phyloP scores from a whole-genome alignment of 2,113 vertebrate species.

The Forbesichthys papilliferus region DNA sequence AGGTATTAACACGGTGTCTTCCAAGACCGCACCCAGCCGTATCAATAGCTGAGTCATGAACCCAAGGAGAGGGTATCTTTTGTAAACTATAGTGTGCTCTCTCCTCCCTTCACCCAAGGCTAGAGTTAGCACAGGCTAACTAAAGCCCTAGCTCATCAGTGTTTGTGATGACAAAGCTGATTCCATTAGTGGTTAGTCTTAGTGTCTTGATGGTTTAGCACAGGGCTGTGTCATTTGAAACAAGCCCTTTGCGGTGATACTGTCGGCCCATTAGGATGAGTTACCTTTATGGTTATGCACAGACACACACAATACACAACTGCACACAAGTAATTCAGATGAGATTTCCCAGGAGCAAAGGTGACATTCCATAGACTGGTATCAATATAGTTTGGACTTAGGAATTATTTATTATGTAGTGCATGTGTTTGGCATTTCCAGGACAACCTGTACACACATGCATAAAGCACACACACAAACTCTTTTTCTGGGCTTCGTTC shows the following conservation, averaged over 20 bases:
- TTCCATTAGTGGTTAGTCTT: conserved; percentile 56
- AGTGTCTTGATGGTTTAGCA: conserved; percentile 44
- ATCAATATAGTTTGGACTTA: conserved; percentile 61
- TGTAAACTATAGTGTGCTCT: conserved; percentile 23
- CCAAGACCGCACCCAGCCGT: conserved; percentile 35
- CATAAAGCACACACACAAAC: conserved; percentile 36
- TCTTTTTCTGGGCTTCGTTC: conserved; percentile 8
- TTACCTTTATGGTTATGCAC: conserved; percentile 59
- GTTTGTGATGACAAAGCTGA: conserved; percentile 62
- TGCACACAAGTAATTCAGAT: conserved; percentile 55
- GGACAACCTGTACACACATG: conserved; percentile 56
- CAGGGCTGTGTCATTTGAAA: conserved; percentile 46
- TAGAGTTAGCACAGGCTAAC: conserved; percentile 37
- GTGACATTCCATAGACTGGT: conserved; percentile 63
- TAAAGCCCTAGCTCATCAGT: conserved; percentile 50
- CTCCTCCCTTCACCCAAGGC: conserved; percentile 55
- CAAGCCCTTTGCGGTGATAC: conserved; percentile 42
- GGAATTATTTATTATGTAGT: conserved; percentile 64
- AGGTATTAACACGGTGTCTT: conserved; percentile 33
- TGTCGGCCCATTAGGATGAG: conserved; percentile 39
- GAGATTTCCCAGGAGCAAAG: conserved; percentile 72
- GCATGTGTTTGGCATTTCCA: conserved; percentile 49
- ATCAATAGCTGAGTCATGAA: conserved; percentile 59
- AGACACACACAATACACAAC: conserved; percentile 11
- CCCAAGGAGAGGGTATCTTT: conserved; percentile 37